These are phyloP conservation scores for Sebastes kiyomatsui DNA, from an alignment of 2,797 vertebrate species.

Conservation along the genomic window DNA sequence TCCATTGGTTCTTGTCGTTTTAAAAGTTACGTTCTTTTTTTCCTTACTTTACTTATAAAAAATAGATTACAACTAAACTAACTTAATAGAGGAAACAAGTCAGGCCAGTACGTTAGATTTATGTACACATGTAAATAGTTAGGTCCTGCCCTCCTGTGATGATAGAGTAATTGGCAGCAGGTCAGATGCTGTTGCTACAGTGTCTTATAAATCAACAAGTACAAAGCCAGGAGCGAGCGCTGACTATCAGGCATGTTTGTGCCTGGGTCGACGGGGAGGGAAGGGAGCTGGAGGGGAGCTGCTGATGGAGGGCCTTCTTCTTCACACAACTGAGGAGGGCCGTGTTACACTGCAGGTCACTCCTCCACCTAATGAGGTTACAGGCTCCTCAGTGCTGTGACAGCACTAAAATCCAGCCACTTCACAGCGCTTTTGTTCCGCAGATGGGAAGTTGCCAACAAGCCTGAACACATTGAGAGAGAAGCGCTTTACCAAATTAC, in stretches of 20 bases:
- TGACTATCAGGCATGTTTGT: conserved; percentile 59
- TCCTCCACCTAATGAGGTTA: conserved; percentile 76
- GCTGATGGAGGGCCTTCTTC: conserved; percentile 63
- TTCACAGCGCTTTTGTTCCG: conserved; percentile 79
- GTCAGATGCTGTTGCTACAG: conserved; percentile 63
- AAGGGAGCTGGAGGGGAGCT: conserved; percentile 53
- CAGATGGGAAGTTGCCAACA: conserved; percentile 78
- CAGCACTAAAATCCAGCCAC: conserved; percentile 79
- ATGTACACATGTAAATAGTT: conserved; percentile 54
- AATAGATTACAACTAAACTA: background rate
- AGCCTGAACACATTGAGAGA: conserved; percentile 82
- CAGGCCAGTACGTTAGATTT: conserved; percentile 5
- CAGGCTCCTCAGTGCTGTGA: conserved; percentile 66
- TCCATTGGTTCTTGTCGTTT: background rate
- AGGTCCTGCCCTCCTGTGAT: conserved; percentile 60
- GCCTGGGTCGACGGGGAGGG: conserved; percentile 49
- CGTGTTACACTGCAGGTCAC: conserved; percentile 58
- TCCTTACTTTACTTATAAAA: background rate
- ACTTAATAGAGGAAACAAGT: background rate
- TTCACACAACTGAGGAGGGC: conserved; percentile 44
- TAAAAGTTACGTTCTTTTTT: background rate
- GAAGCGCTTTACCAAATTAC: conserved; percentile 83
- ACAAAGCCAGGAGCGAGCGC: conserved; percentile 55
- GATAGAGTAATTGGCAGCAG: conserved; percentile 68
- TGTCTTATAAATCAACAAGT: conserved; percentile 72